Evolutionary conservation across 2,113 vertebrate genomes (phyloP).

Genomic region (Tinamus guttatus): DNA sequence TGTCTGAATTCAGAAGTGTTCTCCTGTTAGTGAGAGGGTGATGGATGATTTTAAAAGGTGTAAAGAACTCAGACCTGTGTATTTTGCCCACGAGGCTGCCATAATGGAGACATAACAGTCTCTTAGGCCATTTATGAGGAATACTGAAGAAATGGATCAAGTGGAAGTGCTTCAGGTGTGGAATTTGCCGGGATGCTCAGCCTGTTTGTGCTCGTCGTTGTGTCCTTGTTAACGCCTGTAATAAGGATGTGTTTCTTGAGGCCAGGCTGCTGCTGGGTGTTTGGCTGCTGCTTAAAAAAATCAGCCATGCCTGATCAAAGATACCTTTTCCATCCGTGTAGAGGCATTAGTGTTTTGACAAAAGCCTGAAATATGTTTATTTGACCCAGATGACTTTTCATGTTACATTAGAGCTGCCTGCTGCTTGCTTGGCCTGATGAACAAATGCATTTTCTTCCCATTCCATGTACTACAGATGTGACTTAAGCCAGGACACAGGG

Average conservation of each 20-base stretch:
- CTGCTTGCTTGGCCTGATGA: background rate
- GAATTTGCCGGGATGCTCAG: background rate
- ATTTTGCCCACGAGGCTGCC: background rate
- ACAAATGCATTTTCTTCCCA: accelerated
- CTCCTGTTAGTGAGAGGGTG: background rate
- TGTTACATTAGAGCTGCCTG: background rate
- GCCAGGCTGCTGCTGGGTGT: background rate
- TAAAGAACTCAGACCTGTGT: background rate
- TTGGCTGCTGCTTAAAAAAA: background rate
- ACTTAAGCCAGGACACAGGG: background rate
- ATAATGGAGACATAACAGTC: background rate
- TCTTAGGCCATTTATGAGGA: background rate
- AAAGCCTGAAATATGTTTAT: background rate
- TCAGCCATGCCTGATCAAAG: background rate
- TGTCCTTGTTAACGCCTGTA: background rate
- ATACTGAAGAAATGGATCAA: background rate
- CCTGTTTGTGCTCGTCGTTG: background rate
- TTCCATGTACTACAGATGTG: background rate
- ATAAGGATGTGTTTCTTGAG: background rate
- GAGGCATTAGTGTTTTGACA: background rate
- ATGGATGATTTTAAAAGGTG: slow-evolving; percentile 17
- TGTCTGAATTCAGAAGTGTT: background rate
- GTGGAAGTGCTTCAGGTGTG: background rate
- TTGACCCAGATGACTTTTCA: background rate
- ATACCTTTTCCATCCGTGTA: background rate